These are phyloP conservation scores for Champsocephalus esox DNA, from an alignment of 2,797 vertebrate species.

Conservation along the genomic window DNA sequence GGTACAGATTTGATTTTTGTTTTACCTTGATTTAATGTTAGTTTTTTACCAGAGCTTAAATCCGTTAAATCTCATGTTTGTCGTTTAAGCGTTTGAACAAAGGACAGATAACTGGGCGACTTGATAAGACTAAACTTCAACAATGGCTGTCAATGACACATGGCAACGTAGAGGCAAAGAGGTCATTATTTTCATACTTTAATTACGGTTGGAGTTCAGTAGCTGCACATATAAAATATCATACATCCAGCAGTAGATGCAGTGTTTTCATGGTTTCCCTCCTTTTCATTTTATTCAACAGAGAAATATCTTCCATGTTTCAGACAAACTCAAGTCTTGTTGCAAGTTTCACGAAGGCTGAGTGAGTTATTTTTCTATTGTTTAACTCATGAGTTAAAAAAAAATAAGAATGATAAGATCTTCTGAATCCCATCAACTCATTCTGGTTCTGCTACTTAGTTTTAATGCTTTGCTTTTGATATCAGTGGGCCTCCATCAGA, in stretches of 20 bases:
- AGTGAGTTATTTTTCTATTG: constrained; percentile 57
- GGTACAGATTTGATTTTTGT: too few species aligned
- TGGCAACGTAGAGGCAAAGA: constrained; percentile 38
- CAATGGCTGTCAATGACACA: constrained; percentile 57
- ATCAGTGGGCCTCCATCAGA: constrained; percentile 46
- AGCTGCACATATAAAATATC: neutral
- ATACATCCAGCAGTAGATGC: neutral
- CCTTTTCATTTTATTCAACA: constrained; percentile 43
- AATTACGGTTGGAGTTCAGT: neutral
- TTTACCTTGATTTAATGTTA: neutral
- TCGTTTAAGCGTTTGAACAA: constrained; percentile 28
- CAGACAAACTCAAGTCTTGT: constrained; percentile 80
- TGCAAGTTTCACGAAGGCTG: constrained; percentile 76
- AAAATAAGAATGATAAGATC: neutral
- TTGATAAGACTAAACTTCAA: constrained; percentile 68
- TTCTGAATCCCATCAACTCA: neutral
- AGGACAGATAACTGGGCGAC: constrained; percentile 54
- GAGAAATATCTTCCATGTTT: constrained; percentile 72
- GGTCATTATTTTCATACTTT: constrained; percentile 46
- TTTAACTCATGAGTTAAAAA: neutral
- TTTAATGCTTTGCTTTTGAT: constrained; percentile 7
- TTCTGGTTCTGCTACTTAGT: neutral
- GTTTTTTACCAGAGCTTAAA: neutral
- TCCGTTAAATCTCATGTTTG: neutral
- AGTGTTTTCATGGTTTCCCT: neutral